Conservation (phyloP, 92 coral and sea anemone species). For the Ricordea florida region DNA sequence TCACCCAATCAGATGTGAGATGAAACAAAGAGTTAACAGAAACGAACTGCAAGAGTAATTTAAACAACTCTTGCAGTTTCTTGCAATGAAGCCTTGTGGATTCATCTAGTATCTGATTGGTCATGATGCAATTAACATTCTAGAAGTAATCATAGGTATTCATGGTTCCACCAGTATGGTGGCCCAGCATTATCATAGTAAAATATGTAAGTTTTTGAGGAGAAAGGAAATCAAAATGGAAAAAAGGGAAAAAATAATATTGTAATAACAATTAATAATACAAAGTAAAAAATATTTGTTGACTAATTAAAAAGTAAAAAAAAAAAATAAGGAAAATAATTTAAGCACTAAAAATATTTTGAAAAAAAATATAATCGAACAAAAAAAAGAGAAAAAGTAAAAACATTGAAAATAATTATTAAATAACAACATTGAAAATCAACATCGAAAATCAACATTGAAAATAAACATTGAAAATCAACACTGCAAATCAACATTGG, state of each 20-base stretch:
- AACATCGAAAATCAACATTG: not conserved
- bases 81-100: not conserved
- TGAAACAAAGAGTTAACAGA: not conserved
- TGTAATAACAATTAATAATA: no score
- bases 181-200: slow-evolving; percentile 5
- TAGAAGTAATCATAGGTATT: no score
- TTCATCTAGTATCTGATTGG: slow-evolving; percentile 2
- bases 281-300: no score
- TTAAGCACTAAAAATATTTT: no score
- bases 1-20: slow-evolving; percentile 5
- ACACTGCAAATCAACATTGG: not conserved
- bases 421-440: not conserved
- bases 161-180: no score
- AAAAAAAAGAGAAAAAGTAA: not conserved
- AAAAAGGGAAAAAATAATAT: slow-evolving; percentile 1
- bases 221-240: not conserved
- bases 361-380: not conserved
- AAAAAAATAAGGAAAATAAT: no score
- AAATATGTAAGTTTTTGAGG: slow-evolving; percentile 2
- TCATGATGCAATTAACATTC: slow-evolving; percentile 2
- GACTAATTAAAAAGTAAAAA: no score
- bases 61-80: not conserved
- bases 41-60: slow-evolving; percentile 11
- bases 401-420: not conserved
- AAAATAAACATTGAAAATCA: not conserved